A percentile compares a stretch with the other conserved stretches of the same genome.
Conservation (phyloP, 2,888 invertebrate species). For the Crematogaster levior region DNA sequence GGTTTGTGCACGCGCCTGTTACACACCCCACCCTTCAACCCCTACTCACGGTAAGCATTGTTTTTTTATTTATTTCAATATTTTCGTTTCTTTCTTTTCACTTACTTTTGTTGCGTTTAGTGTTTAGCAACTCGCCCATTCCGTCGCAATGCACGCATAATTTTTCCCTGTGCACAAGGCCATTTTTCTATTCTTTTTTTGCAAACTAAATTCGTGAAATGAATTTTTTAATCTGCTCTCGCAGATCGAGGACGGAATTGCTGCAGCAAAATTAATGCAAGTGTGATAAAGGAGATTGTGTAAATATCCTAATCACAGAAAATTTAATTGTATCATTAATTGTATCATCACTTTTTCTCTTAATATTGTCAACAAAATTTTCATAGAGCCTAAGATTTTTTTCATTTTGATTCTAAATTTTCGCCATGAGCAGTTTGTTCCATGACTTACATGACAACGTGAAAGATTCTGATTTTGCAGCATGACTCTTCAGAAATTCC, state of each 20-base stretch:
- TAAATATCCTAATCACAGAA: background rate
- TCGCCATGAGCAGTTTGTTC: background rate
- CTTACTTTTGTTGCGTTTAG: conserved; percentile 52
- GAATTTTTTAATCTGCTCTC: background rate
- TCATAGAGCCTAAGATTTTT: background rate
- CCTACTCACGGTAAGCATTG: conserved; percentile 85
- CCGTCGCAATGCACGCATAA: conserved; percentile 64
- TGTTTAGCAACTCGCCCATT: conserved; percentile 53
- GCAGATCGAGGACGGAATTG: background rate
- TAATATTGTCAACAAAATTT: background rate
- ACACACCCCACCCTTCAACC: conserved; percentile 85
- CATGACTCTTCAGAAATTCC: conserved; percentile 10
- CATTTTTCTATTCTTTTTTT: conserved; percentile 60
- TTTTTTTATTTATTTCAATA: conserved; percentile 84
- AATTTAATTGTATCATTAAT: background rate
- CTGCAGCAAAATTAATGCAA: background rate
- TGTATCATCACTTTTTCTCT: background rate
- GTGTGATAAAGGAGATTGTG: background rate
- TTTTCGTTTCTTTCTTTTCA: conserved; percentile 68
- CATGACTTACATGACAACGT: background rate
- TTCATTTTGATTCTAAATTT: background rate
- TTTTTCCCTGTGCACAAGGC: conserved; percentile 66
- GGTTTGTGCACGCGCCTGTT: conserved; percentile 86
- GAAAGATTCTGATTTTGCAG: background rate
- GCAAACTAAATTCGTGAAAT: background rate